Percentiles rank a stretch among this genome's conserved stretches.
Evolutionary conservation across 2,113 vertebrate species (phyloP).

Genomic region (Myodes glareolus): DNA sequence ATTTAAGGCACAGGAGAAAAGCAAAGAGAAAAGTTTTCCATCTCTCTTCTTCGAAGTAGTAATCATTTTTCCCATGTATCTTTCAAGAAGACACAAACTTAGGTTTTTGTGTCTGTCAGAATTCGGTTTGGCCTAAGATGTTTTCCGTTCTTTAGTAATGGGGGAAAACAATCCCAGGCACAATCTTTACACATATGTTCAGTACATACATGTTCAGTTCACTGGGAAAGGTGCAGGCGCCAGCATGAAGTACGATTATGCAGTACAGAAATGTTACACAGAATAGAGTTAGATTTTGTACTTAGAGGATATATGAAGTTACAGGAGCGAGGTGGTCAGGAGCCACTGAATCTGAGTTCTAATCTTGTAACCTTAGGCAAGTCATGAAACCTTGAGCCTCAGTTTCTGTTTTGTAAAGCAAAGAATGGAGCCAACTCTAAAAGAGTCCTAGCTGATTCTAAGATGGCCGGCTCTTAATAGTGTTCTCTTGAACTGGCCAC

Average conservation of each 20-base stretch:
- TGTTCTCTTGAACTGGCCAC: slow-evolving; percentile 57
- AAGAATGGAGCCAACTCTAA: slow-evolving; percentile 52
- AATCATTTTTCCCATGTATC: not conserved
- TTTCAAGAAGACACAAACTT: not conserved
- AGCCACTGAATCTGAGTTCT: not conserved
- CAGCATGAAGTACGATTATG: not conserved
- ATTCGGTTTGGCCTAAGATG: slow-evolving; percentile 28
- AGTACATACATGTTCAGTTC: slow-evolving; percentile 1
- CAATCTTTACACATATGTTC: not conserved
- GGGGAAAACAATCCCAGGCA: not conserved
- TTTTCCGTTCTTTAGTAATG: slow-evolving; percentile 32
- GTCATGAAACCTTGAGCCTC: not conserved
- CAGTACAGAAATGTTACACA: not conserved
- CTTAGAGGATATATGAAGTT: slow-evolving; percentile 1
- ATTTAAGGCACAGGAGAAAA: not conserved
- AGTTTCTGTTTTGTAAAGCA: slow-evolving; percentile 62
- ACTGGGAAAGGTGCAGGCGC: not conserved
- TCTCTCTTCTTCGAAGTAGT: not conserved
- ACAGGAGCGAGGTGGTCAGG: not conserved
- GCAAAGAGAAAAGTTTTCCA: slow-evolving; percentile 39
- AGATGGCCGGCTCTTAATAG: slow-evolving; percentile 72
- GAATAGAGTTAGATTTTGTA: slow-evolving; percentile 35
- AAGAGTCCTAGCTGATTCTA: slow-evolving; percentile 64
- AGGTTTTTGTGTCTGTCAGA: not conserved
- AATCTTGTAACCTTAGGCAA: slow-evolving; percentile 13